Percentiles rank a stretch among this genome's conserved stretches.
phyloP scores from a whole-genome alignment of 2,113 vertebrate species.

The Tichodroma muraria region DNA sequence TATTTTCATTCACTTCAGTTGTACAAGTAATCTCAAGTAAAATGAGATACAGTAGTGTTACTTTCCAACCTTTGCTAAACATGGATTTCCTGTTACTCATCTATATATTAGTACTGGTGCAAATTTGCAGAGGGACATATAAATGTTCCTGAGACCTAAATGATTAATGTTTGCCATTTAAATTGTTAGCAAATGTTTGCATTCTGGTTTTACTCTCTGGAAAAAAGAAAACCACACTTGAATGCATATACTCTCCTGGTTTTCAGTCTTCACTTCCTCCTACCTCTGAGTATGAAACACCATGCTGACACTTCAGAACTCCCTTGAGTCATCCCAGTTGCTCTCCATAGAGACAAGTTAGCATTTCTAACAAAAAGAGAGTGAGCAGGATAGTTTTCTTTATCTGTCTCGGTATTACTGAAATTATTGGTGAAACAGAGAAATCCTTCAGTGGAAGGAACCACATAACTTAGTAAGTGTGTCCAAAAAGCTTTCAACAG shows the following conservation, averaged over 20 bases:
- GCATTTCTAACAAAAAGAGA: background rate
- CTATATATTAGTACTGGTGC: background rate
- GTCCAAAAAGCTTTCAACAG: background rate
- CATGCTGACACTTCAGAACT: background rate
- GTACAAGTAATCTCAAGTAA: background rate
- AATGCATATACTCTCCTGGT: background rate
- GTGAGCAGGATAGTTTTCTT: background rate
- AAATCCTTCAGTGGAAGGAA: background rate
- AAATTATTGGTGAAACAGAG: background rate
- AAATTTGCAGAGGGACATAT: background rate
- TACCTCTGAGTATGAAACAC: background rate
- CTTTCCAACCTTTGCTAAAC: background rate
- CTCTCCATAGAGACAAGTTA: background rate
- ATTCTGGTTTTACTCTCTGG: background rate
- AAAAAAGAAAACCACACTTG: background rate
- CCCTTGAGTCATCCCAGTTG: background rate
- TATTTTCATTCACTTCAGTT: background rate
- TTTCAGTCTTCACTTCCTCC: background rate
- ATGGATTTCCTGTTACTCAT: background rate
- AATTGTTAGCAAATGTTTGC: background rate
- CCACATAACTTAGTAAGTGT: background rate
- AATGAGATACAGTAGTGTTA: background rate
- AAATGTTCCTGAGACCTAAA: background rate
- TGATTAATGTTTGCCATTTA: background rate
- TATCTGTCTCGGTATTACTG: background rate